Evolutionary conservation across 2,888 invertebrate genomes (phyloP).

Genomic region (Perithous albicinctus): DNA sequence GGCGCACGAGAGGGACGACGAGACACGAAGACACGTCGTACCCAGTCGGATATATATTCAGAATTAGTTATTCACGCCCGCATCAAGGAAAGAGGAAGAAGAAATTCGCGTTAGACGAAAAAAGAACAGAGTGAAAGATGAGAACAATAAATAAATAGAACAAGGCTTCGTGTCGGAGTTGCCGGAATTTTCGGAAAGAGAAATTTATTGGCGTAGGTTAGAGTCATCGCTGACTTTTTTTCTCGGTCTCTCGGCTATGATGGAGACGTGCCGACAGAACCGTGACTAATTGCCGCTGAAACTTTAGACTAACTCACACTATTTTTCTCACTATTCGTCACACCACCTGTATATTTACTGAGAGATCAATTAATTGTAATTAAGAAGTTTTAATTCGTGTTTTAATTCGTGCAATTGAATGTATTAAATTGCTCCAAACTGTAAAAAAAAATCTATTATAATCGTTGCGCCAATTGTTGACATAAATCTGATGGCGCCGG

Average conservation of each 20-base stretch:
- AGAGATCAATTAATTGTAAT: no score
- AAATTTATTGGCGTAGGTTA: slow-evolving; percentile 69
- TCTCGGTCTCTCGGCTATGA: neutral
- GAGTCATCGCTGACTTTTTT: slow-evolving; percentile 32
- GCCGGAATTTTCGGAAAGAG: slow-evolving; percentile 20
- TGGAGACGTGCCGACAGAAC: neutral
- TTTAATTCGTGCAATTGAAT: no score
- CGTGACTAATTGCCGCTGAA: slow-evolving; percentile 46
- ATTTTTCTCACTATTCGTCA: slow-evolving; percentile 14
- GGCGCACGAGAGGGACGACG: neutral
- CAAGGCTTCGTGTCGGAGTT: slow-evolving; percentile 1
- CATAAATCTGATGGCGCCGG: no score
- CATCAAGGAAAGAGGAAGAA: slow-evolving; percentile 42
- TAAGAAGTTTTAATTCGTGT: no score
- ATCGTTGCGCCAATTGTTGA: no score
- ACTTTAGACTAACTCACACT: slow-evolving; percentile 35
- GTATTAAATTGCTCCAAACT: no score
- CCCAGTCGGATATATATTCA: slow-evolving; percentile 49
- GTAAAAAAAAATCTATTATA: no score
- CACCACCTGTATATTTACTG: neutral
- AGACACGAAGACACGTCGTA: slow-evolving; percentile 11
- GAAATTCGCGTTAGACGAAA: neutral
- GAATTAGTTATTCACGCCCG: slow-evolving; percentile 54
- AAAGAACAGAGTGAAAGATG: neutral
- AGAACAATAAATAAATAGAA: slow-evolving; percentile 6